These are phyloP conservation scores for Glaucopsyche alexis DNA, from an alignment of 2,888 invertebrate genomes.

Conservation along the genomic window DNA sequence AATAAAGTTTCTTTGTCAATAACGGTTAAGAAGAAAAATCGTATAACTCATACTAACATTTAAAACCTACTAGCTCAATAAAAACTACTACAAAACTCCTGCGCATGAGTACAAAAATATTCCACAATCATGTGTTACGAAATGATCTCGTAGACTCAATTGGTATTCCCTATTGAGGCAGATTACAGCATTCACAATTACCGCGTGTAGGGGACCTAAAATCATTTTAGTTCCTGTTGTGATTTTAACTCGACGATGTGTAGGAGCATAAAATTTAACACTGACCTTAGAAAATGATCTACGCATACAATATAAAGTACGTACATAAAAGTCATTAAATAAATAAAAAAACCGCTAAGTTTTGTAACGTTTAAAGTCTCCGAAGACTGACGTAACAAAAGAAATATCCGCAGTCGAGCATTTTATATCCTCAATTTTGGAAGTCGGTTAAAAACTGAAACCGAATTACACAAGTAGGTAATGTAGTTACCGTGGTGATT, in stretches of 20 bases:
- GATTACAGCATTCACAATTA: conserved; percentile 55
- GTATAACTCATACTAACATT: not conserved
- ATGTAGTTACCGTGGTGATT: not conserved
- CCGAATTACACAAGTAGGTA: not conserved
- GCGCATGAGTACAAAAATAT: not conserved
- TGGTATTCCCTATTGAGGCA: conserved; percentile 71
- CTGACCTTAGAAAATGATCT: no score
- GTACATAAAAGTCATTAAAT: no score
- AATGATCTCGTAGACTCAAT: conserved; percentile 58
- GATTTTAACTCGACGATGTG: not conserved
- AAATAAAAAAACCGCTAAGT: no score
- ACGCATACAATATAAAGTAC: no score
- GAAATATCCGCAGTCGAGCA: no score
- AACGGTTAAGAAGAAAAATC: no score
- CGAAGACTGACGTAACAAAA: no score
- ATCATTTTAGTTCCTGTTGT: conserved; percentile 34
- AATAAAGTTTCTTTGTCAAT: no score
- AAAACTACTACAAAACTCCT: not conserved
- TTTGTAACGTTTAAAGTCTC: no score
- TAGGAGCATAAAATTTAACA: not conserved
- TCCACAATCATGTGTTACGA: conserved; percentile 37
- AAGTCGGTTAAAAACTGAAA: not conserved
- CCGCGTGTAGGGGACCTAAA: conserved; percentile 41
- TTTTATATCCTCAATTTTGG: no score
- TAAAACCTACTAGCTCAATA: not conserved